phyloP scores from a whole-genome alignment of 2,888 invertebrate genomes.

The Drosophila neotestacea region DNA sequence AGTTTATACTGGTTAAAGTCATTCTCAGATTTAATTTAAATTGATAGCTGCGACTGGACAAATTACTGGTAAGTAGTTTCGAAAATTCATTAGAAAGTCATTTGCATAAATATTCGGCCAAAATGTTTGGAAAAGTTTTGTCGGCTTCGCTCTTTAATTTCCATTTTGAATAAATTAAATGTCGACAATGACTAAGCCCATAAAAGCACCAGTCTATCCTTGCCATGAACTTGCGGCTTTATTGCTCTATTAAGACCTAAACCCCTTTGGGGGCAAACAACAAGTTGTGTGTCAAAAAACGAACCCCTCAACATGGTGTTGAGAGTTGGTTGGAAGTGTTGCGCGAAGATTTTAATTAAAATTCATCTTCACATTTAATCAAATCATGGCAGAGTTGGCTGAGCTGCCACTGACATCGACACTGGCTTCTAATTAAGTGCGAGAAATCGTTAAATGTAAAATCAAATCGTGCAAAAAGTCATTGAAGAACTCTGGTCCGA shows the following conservation, averaged over 20 bases:
- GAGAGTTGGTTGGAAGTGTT: neutral
- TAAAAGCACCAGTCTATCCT: constrained; percentile 28
- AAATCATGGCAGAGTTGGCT: constrained; percentile 77
- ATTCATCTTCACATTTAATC: constrained; percentile 85
- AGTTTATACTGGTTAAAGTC: neutral
- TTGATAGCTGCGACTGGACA: constrained; percentile 51
- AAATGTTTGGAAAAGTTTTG: constrained; percentile 56
- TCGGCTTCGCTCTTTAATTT: constrained; percentile 68
- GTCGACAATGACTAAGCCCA: constrained; percentile 67
- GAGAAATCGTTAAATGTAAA: constrained; percentile 85
- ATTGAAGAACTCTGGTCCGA: constrained; percentile 60
- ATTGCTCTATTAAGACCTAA: constrained; percentile 71
- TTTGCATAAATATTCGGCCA: constrained; percentile 67
- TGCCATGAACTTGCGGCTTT: constrained; percentile 77
- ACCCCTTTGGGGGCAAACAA: constrained; percentile 20
- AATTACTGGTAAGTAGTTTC: constrained; percentile 72
- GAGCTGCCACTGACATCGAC: constrained; percentile 76
- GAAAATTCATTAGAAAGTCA: constrained; percentile 69
- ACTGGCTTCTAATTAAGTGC: constrained; percentile 85
- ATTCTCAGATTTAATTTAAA: constrained; percentile 55
- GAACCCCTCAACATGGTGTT: constrained; percentile 21
- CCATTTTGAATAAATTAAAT: constrained; percentile 80
- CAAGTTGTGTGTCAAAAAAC: constrained; percentile 55
- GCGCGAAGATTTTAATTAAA: constrained; percentile 84
- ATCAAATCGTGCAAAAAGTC: constrained; percentile 84